Percentiles rank a stretch among this genome's conserved stretches.
phyloP scores from a whole-genome alignment of 2,113 vertebrate species.

The Martes martes region DNA sequence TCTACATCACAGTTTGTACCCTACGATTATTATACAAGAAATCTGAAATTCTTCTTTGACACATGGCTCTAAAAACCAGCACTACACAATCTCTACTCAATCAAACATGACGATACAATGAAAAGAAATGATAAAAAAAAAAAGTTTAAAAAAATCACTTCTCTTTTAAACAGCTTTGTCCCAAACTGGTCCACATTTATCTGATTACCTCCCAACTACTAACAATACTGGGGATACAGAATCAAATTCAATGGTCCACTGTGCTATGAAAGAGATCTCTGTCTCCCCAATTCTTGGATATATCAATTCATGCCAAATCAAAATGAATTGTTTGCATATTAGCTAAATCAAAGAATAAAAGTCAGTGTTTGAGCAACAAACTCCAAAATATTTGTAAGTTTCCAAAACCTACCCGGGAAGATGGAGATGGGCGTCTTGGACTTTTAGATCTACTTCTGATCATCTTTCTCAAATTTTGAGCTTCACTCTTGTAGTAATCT shows the following conservation, averaged over 20 bases:
- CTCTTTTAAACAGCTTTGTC: neutral
- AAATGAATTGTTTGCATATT: constrained; percentile 34
- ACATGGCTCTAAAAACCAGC: neutral
- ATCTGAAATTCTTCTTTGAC: constrained; percentile 29
- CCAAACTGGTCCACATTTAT: neutral
- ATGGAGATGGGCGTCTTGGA: constrained; percentile 67
- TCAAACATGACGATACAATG: neutral
- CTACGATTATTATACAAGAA: constrained; percentile 72
- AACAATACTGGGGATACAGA: neutral
- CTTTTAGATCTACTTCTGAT: constrained; percentile 78
- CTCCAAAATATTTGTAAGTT: constrained; percentile 7
- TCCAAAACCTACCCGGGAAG: constrained; percentile 78
- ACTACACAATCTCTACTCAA: neutral
- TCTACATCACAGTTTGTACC: constrained; percentile 80
- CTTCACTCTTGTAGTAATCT: constrained; percentile 78
- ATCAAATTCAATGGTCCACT: neutral
- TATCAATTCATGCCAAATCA: neutral
- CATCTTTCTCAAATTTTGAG: constrained; percentile 79
- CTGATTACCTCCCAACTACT: neutral
- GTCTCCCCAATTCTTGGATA: neutral
- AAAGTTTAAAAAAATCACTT: neutral
- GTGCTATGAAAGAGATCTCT: neutral
- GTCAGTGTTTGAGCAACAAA: neutral
- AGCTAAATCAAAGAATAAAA: constrained; percentile 42
- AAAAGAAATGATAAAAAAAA: neutral